Percentiles rank a stretch among this genome's conserved stretches.
phyloP scores from a whole-genome alignment of 2,113 vertebrate genomes.

The Hippopotamus amphibius region DNA sequence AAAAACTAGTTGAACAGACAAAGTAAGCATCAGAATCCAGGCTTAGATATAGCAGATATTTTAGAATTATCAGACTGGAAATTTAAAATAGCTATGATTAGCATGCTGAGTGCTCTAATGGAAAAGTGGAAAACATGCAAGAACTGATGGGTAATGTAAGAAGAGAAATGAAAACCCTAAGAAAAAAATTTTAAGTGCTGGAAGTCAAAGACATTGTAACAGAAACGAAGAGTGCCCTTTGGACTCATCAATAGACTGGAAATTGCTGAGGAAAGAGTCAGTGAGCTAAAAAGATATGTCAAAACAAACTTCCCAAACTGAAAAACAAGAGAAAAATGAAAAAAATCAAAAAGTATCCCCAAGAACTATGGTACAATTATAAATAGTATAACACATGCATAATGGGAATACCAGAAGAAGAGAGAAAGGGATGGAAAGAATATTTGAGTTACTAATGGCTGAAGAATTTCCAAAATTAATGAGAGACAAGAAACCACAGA shows the following conservation, averaged over 20 bases:
- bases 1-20: background rate
- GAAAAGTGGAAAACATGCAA: background rate
- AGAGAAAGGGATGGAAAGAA: background rate
- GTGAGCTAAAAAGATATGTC: background rate
- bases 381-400: background rate
- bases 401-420: background rate
- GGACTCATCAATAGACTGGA: background rate
- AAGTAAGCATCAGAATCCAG: background rate
- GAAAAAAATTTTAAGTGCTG: background rate
- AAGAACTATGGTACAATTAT: background rate
- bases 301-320: background rate
- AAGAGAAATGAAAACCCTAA: background rate
- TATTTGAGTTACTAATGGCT: background rate
- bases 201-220: background rate
- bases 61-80: background rate
- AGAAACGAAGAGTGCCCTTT: background rate
- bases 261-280: background rate
- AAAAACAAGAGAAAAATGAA: background rate
- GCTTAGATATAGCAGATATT: background rate
- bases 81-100: background rate
- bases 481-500: background rate
- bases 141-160: background rate
- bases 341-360: background rate
- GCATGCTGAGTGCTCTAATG: fast-evolving
- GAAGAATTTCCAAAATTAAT: background rate